Conservation (phyloP, 2,113 vertebrate species). For the Corydoras sp. region DNA sequence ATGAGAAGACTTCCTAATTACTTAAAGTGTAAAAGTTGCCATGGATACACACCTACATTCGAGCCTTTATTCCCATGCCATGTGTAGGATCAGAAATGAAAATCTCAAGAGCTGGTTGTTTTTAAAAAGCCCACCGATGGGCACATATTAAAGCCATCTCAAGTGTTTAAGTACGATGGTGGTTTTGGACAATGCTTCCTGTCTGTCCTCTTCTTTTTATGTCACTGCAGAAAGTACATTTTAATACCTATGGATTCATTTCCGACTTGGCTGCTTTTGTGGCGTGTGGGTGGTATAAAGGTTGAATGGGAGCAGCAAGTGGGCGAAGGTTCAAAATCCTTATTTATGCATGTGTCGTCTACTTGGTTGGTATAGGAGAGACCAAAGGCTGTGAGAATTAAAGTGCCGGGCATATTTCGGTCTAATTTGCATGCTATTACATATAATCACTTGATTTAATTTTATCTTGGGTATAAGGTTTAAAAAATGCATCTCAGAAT, state of each 20-base stretch:
- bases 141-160: not conserved
- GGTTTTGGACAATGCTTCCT: not conserved
- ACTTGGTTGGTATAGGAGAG: slow-evolving; percentile 2
- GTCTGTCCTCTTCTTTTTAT: slow-evolving; percentile 2
- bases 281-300: slow-evolving; percentile 23
- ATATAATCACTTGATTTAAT: too few relatives aligned
- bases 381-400: not conserved
- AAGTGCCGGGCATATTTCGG: not conserved
- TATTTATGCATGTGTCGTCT: slow-evolving; percentile 20
- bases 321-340: slow-evolving; percentile 26
- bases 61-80: slow-evolving; percentile 18
- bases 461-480: too few relatives aligned
- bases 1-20: slow-evolving; percentile 26
- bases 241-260: slow-evolving; percentile 12
- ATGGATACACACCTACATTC: slow-evolving; percentile 43
- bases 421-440: too few relatives aligned
- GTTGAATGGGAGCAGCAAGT: slow-evolving; percentile 20
- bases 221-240: slow-evolving; percentile 11
- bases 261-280: slow-evolving; percentile 1
- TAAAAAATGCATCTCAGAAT: too few relatives aligned
- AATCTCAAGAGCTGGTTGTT: slow-evolving; percentile 15
- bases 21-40: slow-evolving; percentile 42
- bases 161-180: not conserved
- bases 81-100: slow-evolving; percentile 26
- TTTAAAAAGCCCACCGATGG: slow-evolving; percentile 16